Base-by-base conservation (phyloP, 1,140 invertebrate species). In the Drosophila auraria region DNA sequence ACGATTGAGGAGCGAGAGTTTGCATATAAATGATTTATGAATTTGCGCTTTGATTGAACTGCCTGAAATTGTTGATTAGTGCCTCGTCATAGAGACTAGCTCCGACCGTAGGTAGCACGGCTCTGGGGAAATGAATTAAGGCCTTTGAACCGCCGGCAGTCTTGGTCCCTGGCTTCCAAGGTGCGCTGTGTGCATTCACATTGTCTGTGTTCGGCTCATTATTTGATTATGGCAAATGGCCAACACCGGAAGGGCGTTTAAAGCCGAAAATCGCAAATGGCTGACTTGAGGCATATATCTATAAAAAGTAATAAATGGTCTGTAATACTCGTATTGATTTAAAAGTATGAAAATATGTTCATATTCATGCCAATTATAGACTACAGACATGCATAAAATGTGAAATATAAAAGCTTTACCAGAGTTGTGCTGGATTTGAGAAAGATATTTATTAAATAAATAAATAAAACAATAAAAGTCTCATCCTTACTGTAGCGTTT, bases 21-120 rank as follows among this genome's bases (percentile, higher is more conserved):
- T 89, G 84, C 84, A 79, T 78, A 89, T 89, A 89, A 89, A 89
- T 89, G 84, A 89, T 89, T 89, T 89, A 89, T 89, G 84, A 89
- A 89, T 84, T 83, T 89, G 70, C 53, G 84, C 78, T 89, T 80
- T 84, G 84, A 89, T 90, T 90, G 86, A 84, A 80, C 82, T 81
- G 84, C 51, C 84, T 69, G 64, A 89, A 90, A 89, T 89, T 82
- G 86, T 84, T 89, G 84, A 89, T 89, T 89, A 90, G 81, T 84
- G 82, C 86, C 73, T 77, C 70, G 74, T 90, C 84, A 89, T 80
- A 74, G 81, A 42, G 64, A 70, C 69, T 79, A 64, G 11, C 68
- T 62, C 59, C 63, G 58, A 63, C 50, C 65, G 50, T 17, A 59
- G 47, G 36, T 45, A 40, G 50, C 60, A 68, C 47, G 66, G 54